These are phyloP conservation scores for Hyposoter dolosus DNA, from an alignment of 2,888 invertebrate genomes.

Conservation along the genomic window DNA sequence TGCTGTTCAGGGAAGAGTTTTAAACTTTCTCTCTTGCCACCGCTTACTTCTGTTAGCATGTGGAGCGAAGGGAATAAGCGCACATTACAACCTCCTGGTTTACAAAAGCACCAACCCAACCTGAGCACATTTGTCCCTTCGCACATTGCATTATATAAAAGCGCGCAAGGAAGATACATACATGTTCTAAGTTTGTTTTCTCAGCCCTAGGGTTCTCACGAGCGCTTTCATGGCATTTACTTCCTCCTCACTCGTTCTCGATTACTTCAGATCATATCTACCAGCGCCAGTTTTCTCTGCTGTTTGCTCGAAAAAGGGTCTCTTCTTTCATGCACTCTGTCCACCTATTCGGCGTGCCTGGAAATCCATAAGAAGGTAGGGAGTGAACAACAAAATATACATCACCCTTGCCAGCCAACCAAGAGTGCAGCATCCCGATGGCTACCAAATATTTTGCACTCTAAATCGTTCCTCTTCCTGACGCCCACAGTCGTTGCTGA, in stretches of 20 bases:
- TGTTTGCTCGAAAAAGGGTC: constrained; percentile 50
- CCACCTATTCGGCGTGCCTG: constrained; percentile 4
- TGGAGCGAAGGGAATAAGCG: constrained; percentile 23
- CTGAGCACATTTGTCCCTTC: constrained; percentile 53
- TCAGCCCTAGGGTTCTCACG: constrained; percentile 32
- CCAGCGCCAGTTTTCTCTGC: constrained; percentile 46
- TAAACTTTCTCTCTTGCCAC: constrained; percentile 73
- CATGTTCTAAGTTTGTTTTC: constrained; percentile 25
- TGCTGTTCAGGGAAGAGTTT: constrained; percentile 78
- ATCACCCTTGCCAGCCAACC: constrained; percentile 42
- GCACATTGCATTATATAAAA: constrained; percentile 36
- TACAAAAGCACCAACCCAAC: constrained; percentile 54
- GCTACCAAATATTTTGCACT: constrained; percentile 63
- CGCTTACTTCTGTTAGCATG: constrained; percentile 63
- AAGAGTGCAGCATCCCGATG: not conserved
- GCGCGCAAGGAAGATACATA: constrained; percentile 23
- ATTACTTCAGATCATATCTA: constrained; percentile 67
- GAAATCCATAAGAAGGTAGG: constrained; percentile 61
- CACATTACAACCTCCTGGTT: constrained; percentile 44
- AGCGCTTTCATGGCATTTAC: constrained; percentile 24
- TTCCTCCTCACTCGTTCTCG: constrained; percentile 49
- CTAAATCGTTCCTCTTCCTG: constrained; percentile 39
- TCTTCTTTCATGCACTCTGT: constrained; percentile 50
- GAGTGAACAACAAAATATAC: constrained; percentile 48
- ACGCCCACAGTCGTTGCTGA: constrained; percentile 43